Percentiles rank a stretch among this genome's conserved stretches.
phyloP scores from a whole-genome alignment of 2,113 vertebrate species.

The Cyprinodon variegatus region DNA sequence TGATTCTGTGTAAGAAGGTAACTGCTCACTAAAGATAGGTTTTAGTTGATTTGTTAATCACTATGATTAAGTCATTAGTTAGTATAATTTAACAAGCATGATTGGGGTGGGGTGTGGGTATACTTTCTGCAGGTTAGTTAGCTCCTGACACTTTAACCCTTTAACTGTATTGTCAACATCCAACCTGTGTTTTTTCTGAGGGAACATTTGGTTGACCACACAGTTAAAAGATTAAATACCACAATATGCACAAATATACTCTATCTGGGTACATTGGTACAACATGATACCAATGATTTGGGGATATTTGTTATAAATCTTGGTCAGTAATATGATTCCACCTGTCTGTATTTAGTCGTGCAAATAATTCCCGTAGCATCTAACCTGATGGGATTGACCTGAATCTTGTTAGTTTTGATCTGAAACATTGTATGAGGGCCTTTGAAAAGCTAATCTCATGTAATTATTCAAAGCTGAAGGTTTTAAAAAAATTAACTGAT shows the following conservation, averaged over 20 bases:
- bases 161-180: no score
- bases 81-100: no score
- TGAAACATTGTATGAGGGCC: slow-evolving; percentile 6
- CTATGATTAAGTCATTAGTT: no score
- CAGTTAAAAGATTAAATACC: no score
- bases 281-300: background rate
- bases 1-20: background rate
- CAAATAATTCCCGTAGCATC: background rate
- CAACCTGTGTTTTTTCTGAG: no score
- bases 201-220: no score
- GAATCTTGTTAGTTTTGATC: background rate
- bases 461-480: slow-evolving; percentile 28
- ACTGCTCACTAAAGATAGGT: background rate
- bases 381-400: background rate
- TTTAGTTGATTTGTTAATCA: no score
- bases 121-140: no score
- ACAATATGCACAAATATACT: background rate
- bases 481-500: slow-evolving; percentile 41
- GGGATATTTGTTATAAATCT: background rate
- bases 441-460: slow-evolving; percentile 30
- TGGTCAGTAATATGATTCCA: background rate
- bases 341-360: background rate
- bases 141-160: no score
- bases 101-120: no score
- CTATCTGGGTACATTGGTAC: background rate